Percentiles rank a stretch among this genome's conserved stretches.
phyloP scores from a whole-genome alignment of 2,113 vertebrate genomes.

The Zeus faber region DNA sequence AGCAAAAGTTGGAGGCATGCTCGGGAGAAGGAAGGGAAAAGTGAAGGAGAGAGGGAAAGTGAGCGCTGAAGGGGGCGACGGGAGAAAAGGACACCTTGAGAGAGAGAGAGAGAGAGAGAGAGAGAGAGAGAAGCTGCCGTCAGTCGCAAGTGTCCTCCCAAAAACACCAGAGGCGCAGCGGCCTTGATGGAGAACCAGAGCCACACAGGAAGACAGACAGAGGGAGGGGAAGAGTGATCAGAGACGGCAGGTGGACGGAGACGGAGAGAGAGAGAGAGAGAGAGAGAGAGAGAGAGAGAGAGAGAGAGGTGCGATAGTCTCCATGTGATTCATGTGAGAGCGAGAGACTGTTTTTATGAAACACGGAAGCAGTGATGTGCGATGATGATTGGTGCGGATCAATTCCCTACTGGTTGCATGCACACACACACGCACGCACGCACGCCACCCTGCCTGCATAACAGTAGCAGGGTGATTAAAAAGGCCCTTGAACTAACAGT shows the following conservation, averaged over 20 bases:
- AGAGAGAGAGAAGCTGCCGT: no score
- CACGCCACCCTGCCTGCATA: slow-evolving; percentile 3
- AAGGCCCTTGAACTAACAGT: slow-evolving; percentile 46
- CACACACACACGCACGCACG: slow-evolving; percentile 1
- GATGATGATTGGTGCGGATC: slow-evolving; percentile 51
- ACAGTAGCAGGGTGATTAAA: slow-evolving; percentile 51
- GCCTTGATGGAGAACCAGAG: neutral
- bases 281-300: neutral
- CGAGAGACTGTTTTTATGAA: no score
- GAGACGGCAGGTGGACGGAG: slow-evolving; percentile 2
- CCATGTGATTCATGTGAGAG: no score
- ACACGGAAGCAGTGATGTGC: slow-evolving; percentile 51
- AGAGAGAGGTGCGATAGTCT: neutral
- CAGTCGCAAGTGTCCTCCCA: no score
- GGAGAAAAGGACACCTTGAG: no score
- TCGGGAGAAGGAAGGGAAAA: no score
- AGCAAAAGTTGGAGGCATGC: no score
- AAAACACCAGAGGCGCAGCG: no score
- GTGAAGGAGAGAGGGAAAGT: no score
- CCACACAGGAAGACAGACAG: neutral
- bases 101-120: no score
- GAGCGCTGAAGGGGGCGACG: no score
- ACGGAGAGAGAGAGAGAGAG: slow-evolving; percentile 17
- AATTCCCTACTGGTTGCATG: slow-evolving; percentile 57
- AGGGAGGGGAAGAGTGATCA: neutral